phyloP scores from a whole-genome alignment of 1,140 invertebrate species.

The Drosophila ambigua region DNA sequence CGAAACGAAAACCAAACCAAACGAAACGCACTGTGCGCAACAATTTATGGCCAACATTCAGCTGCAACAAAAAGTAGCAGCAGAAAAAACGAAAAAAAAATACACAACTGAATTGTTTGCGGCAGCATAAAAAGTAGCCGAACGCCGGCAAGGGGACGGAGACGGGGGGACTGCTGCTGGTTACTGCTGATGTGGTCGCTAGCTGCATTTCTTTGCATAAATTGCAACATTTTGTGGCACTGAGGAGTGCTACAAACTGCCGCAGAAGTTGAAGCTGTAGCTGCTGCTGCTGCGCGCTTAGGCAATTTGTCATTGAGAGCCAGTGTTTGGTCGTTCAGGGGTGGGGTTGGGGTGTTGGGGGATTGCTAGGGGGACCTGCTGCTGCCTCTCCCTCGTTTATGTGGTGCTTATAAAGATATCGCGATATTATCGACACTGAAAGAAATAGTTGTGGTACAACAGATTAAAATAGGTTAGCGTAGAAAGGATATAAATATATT shows the following conservation, averaged over 20 bases:
- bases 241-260: slow-evolving; percentile 9
- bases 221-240: slow-evolving; percentile 70
- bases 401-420: slow-evolving; percentile 50
- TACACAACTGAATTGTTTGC: slow-evolving; percentile 78
- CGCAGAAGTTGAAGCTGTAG: slow-evolving; percentile 47
- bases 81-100: slow-evolving; percentile 12
- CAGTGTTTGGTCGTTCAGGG: slow-evolving; percentile 18
- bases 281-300: slow-evolving; percentile 45
- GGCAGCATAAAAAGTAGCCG: slow-evolving; percentile 80
- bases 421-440: slow-evolving; percentile 52
- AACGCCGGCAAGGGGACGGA: slow-evolving; percentile 25
- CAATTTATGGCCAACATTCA: slow-evolving; percentile 80
- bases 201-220: slow-evolving; percentile 78
- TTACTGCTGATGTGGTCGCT: slow-evolving; percentile 35
- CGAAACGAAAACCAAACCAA: slow-evolving; percentile 59
- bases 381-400: slow-evolving; percentile 1
- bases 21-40: slow-evolving; percentile 74
- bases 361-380: too few species aligned
- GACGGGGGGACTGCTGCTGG: slow-evolving; percentile 13
- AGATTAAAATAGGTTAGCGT: too few species aligned
- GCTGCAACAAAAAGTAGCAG: slow-evolving; percentile 32
- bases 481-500: too few species aligned
- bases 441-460: too few species aligned
- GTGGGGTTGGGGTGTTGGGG: too few species aligned
- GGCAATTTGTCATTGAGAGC: slow-evolving; percentile 76